Evolutionary conservation across 2,888 invertebrate genomes (phyloP), one percentile per base, ranked within the genome.

Genomic region (Galeopsomyia nigrocyanea): DNA sequence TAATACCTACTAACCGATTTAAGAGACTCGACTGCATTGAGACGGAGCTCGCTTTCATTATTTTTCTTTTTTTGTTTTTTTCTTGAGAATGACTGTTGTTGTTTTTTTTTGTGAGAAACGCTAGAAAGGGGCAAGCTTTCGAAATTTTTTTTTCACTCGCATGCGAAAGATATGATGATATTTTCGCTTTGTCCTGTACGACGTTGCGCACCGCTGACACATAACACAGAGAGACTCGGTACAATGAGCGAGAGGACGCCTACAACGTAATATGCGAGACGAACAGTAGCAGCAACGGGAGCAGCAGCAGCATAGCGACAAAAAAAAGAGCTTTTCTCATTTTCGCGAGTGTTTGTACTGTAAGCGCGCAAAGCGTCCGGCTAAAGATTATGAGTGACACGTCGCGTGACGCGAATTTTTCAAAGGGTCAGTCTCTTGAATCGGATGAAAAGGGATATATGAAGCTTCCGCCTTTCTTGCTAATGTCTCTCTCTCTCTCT

Each of bases 391-490:
- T 47, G 22, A 19, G 2, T n/a, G 51, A 3, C 22, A 6, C 0
- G 16, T 17, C 39, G 19, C 19, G 21, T 39, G 50, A 19, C 49
- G 49, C 31, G 60, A 14, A 17, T 16, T n/a, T 57, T 47, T 61
- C 9, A 73, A 72, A 49, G 31, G 46, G 51, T 64, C 74, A 77
- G 82, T 84, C 86, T 85, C 84, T 86, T 82, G 83, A 85, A 84
- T 83, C 82, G 80, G 81, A 81, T 74, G 70, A 79, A 80, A 82
- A 79, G 64, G 39, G 56, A 72, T 72, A 82, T 82, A 83, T 82
- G 81, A 85, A 82, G 86, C 85, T 86, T 86, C 39, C 80, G 86
- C 86, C 84, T 86, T 39, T 39, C 2, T 70, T 82, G 85, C 85
- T 84, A 85, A 79, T 86, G 85, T 86, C 83, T 75, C 51, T 73